phyloP scores from a whole-genome alignment of 2,888 invertebrate species.

The Geotrupes spiniger region DNA sequence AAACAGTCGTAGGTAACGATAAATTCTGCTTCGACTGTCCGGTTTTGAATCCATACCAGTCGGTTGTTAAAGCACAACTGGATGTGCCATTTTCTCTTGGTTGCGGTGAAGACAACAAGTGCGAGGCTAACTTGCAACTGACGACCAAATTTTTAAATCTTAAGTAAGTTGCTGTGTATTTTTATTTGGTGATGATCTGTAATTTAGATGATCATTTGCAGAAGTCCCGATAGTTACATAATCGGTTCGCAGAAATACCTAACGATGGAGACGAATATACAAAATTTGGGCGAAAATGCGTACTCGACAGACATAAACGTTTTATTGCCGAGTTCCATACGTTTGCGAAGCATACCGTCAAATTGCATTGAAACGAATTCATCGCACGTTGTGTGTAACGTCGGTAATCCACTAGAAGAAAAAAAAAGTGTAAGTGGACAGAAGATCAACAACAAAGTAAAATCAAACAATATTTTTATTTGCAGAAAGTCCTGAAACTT shows the following conservation, averaged over 20 bases:
- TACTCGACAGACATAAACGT: slow-evolving; percentile 52
- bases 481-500: slow-evolving; percentile 33
- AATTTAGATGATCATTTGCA: slow-evolving; percentile 19
- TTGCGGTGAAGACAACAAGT: slow-evolving; percentile 40
- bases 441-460: not conserved
- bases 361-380: slow-evolving; percentile 32
- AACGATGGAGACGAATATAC: slow-evolving; percentile 39
- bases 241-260: slow-evolving; percentile 42
- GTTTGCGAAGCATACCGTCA: slow-evolving; percentile 34
- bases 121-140: slow-evolving; percentile 34
- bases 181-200: too few species aligned
- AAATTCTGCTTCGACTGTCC: slow-evolving; percentile 37
- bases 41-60: slow-evolving; percentile 28
- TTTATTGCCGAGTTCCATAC: slow-evolving; percentile 45
- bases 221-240: slow-evolving; percentile 33
- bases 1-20: slow-evolving; percentile 23
- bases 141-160: slow-evolving; percentile 29
- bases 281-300: slow-evolving; percentile 52
- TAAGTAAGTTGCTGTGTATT: slow-evolving; percentile 23
- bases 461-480: slow-evolving; percentile 12
- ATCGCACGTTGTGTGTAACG: slow-evolving; percentile 35
- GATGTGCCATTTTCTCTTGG: slow-evolving; percentile 39
- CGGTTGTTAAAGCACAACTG: slow-evolving; percentile 27
- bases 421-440: slow-evolving; percentile 24
- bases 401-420: slow-evolving; percentile 40